Base-by-base conservation (phyloP, 2,113 vertebrate species). In the Equus quagga region DNA sequence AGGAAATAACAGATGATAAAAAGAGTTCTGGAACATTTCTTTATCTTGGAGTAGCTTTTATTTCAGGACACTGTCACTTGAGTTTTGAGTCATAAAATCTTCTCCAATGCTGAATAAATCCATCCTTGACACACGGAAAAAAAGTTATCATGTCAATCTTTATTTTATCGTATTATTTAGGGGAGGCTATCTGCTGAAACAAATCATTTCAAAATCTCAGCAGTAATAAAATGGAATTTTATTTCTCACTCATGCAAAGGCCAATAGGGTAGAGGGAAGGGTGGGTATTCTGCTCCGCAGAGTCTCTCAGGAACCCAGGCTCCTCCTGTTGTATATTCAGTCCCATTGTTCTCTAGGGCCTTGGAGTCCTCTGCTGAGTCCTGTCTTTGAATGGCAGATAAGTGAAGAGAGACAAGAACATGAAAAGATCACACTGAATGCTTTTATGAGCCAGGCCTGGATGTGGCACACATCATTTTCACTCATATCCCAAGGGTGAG, bases 21-120 rank as follows among this genome's bases (percentile, higher is more conserved):
- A 73, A 26, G 8, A 88, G 28, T 54, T 64, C 36, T 65, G 17
- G 51, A 88, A 84, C 2, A 0, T 62, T 91, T 4, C 21, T 92
- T 95, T 84, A 36, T 51, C 14, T 96, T 91, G 19, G 36, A 96
- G 31, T 80, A 51, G 69, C 41, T 93, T 83, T 97, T 65, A 94
- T 95, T 94, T 94, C 9, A 89, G 54, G 58, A 46, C 17, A 84
- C 11, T 90, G 78, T 7, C 72, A 56, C 14, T 86, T 79, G 73
- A 96, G 24, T 79, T 96, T 91, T 95, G 44, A 96, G n/a, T 76
- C 73, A 97, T 41, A 95, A 96, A 84, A 88, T 88, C 56, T 91
- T 58, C 21, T 46, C 8, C 62, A 85, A 75, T 89, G 41, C 24
- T 96, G 54, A 93, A 72, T 58, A 96, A 96, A 91, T 78, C 26